Evolutionary conservation across 2,888 invertebrate genomes (phyloP).

Genomic region (Trissonchulus sp.): DNA sequence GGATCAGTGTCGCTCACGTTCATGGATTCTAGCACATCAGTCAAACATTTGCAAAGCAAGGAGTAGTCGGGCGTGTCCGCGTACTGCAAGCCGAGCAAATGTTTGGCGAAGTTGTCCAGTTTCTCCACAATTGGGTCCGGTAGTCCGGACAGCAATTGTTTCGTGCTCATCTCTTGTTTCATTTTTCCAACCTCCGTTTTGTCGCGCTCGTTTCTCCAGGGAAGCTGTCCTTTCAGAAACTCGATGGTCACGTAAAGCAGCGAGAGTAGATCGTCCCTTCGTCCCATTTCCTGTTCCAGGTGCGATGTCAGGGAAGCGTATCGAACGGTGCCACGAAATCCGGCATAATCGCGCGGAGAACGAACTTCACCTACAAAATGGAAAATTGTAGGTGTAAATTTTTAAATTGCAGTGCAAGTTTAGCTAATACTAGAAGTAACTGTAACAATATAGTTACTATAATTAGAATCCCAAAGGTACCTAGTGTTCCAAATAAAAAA

Average conservation of each 20-base stretch:
- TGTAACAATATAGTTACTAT: too few species aligned
- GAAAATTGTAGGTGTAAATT: too few species aligned
- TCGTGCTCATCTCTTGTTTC: constrained; percentile 48
- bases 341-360: neutral
- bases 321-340: neutral
- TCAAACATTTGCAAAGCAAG: constrained; percentile 62
- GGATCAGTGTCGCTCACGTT: constrained; percentile 46
- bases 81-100: constrained; percentile 66
- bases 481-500: too few species aligned
- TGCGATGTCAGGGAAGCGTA: neutral
- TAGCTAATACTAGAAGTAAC: too few species aligned
- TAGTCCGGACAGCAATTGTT: constrained; percentile 47
- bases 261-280: neutral
- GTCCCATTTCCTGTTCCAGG: neutral
- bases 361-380: neutral
- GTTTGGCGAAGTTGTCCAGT: neutral
- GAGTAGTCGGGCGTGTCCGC: constrained; percentile 91
- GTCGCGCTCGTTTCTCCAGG: neutral
- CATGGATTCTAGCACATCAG: neutral
- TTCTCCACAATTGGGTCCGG: constrained; percentile 40
- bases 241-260: neutral
- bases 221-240: neutral
- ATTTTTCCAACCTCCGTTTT: constrained; percentile 42
- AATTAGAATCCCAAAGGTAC: too few species aligned
- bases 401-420: too few species aligned